A percentile compares a stretch with the other conserved stretches of the same genome.
These are phyloP conservation scores for Clamator glandarius DNA, from an alignment of 2,797 vertebrate genomes.

Conservation along the genomic window DNA sequence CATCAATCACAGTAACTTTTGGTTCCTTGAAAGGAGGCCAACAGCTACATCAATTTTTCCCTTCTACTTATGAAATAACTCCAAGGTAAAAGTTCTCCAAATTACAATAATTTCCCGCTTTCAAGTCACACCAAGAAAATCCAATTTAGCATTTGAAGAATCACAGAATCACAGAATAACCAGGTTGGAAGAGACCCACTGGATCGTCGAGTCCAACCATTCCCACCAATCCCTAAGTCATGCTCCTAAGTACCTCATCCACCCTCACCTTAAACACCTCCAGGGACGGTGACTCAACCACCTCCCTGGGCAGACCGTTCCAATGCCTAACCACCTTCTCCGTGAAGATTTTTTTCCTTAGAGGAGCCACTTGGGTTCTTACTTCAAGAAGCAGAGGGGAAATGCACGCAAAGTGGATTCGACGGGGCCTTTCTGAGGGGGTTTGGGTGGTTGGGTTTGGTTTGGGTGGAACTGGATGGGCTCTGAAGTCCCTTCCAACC, in stretches of 20 bases:
- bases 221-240: too few species aligned
- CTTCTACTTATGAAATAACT: neutral
- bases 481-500: too few species aligned
- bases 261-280: too few species aligned
- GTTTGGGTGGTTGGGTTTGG: neutral
- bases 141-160: fast-evolving
- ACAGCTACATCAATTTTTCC: neutral
- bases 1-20: neutral
- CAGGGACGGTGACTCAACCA: too few species aligned
- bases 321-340: too few species aligned
- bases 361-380: neutral
- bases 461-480: too few species aligned
- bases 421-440: neutral
- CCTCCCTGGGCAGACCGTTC: too few species aligned
- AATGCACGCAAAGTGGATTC: neutral
- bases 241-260: too few species aligned
- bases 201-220: too few species aligned
- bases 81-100: neutral
- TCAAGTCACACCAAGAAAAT: neutral
- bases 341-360: too few species aligned
- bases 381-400: neutral
- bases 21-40: neutral
- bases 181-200: too few species aligned
- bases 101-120: neutral
- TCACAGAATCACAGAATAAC: too few species aligned